phyloP scores from a whole-genome alignment of 1,140 invertebrate species.

The Monomorium pharaonis region DNA sequence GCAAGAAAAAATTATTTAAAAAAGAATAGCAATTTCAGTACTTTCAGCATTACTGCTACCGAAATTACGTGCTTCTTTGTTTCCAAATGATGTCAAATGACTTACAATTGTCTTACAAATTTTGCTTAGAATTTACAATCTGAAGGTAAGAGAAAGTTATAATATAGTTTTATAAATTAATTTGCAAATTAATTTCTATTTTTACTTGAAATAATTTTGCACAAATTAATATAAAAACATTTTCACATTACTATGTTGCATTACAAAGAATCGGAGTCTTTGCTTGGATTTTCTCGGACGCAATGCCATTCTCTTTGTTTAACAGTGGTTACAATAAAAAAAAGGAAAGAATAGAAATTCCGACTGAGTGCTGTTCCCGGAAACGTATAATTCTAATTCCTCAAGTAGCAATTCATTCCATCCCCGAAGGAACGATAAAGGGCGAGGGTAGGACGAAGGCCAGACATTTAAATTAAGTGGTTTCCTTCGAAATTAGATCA shows the following conservation, averaged over 20 bases:
- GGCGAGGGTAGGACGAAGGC: slow-evolving; percentile 61
- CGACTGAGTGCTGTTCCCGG: slow-evolving; percentile 52
- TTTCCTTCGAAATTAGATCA: slow-evolving; percentile 83
- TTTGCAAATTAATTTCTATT: neutral
- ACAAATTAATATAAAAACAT: neutral
- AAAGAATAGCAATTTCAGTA: slow-evolving; percentile 23
- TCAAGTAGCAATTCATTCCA: slow-evolving; percentile 84
- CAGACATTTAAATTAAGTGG: slow-evolving; percentile 84
- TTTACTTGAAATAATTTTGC: neutral
- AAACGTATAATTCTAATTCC: slow-evolving; percentile 82
- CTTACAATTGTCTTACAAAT: neutral
- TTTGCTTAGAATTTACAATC: neutral
- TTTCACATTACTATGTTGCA: neutral
- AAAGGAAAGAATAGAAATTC: slow-evolving; percentile 24
- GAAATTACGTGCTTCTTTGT: neutral
- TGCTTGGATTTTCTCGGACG: neutral
- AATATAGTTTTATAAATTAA: neutral
- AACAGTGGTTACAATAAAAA: neutral
- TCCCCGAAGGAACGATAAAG: slow-evolving; percentile 78
- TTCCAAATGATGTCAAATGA: neutral
- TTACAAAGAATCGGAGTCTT: neutral
- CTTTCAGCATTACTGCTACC: slow-evolving; percentile 45
- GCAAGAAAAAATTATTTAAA: neutral
- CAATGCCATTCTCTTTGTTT: neutral
- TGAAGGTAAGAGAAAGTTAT: neutral